These are phyloP conservation scores for Oxygymnocypris stewartii DNA, from an alignment of 2,113 vertebrate species.

Conservation along the genomic window DNA sequence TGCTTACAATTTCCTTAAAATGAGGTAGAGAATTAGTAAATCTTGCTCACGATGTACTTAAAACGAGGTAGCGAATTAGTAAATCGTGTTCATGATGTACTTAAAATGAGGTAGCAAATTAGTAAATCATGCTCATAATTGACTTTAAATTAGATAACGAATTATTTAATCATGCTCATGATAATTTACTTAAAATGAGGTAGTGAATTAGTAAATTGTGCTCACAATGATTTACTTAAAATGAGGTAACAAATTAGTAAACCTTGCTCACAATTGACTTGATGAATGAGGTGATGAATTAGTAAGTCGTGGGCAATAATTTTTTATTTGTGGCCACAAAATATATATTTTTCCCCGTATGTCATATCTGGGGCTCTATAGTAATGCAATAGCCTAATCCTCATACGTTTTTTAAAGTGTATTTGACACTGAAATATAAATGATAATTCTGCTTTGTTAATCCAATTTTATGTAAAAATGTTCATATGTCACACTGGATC, in stretches of 20 bases:
- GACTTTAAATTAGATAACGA: too few species aligned
- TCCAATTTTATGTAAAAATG: not conserved
- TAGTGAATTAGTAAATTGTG: too few species aligned
- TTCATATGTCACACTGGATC: not conserved
- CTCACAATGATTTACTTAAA: too few species aligned
- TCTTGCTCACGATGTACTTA: too few species aligned
- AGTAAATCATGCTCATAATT: too few species aligned
- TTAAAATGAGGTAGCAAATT: too few species aligned
- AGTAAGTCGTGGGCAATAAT: not conserved
- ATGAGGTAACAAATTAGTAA: not conserved
- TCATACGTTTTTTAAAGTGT: not conserved
- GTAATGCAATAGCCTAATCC: not conserved
- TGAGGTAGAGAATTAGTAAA: too few species aligned
- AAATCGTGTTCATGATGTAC: too few species aligned
- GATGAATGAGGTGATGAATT: not conserved
- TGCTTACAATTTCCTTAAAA: too few species aligned
- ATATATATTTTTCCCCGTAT: not conserved
- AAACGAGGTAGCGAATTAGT: too few species aligned
- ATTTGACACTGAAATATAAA: not conserved
- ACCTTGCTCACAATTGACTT: not conserved
- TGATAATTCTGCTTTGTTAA: not conserved
- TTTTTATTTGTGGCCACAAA: not conserved
- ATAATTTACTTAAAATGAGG: too few species aligned
- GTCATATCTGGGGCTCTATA: not conserved
- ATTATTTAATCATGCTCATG: too few species aligned